phyloP scores from a whole-genome alignment of 53 echinoderm and acorn worm species.

The Luidia sarsii region DNA sequence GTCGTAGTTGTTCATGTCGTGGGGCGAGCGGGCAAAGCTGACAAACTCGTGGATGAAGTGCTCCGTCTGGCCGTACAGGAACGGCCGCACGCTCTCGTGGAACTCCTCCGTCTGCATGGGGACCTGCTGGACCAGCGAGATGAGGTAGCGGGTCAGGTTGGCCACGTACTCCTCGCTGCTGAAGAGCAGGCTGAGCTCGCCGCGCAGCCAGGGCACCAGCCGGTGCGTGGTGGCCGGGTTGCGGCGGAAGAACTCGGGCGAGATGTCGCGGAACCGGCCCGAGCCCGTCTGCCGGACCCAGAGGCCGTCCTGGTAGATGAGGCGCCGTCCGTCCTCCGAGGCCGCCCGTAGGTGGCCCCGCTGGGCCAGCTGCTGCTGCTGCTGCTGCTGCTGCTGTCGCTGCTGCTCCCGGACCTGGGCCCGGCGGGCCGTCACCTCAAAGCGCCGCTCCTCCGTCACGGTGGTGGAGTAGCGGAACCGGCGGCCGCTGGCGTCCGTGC shows the following conservation, averaged over 20 bases:
- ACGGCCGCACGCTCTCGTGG: constrained; percentile 79
- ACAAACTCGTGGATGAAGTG: constrained; percentile 96
- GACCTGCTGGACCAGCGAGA: constrained; percentile 83
- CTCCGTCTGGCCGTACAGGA: constrained; percentile 86
- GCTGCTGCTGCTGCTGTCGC: constrained; percentile 56
- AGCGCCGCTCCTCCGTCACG: constrained; percentile 70
- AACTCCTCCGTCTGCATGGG: constrained; percentile 93
- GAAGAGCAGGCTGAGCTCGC: constrained; percentile 85
- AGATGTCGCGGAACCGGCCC: constrained; percentile 81
- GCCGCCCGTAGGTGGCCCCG: constrained; percentile 56
- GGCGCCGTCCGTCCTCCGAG: constrained; percentile 67
- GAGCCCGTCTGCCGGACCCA: constrained; percentile 74
- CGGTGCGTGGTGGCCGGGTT: constrained; percentile 91
- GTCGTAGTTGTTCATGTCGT: constrained; percentile 89
- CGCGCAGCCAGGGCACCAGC: constrained; percentile 87
- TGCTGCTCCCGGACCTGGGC: constrained; percentile 64
- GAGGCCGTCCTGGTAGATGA: constrained; percentile 80
- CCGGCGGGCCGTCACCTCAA: constrained; percentile 61
- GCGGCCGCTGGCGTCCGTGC: constrained; percentile 45
- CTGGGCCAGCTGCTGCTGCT: neutral
- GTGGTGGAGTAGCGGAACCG: constrained; percentile 88
- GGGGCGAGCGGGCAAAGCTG: constrained; percentile 88
- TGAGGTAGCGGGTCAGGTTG: constrained; percentile 88
- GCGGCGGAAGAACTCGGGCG: constrained; percentile 74
- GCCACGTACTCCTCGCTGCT: constrained; percentile 81